Evolutionary conservation across 2,113 vertebrate species (phyloP).

Genomic region (Channa argus): DNA sequence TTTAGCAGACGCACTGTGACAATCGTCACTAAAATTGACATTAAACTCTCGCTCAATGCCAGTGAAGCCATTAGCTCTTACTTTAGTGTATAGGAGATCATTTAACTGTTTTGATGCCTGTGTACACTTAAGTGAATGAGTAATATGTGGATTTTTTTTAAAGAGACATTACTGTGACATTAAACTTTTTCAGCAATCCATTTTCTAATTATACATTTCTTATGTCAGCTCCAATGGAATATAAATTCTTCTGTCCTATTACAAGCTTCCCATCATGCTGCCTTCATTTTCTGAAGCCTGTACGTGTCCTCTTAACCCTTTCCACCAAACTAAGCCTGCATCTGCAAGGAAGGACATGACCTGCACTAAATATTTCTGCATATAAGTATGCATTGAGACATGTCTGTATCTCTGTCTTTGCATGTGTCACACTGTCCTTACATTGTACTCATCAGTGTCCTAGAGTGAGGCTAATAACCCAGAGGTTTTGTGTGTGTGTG

Average conservation of each 20-base stretch:
- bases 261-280: constrained; percentile 4
- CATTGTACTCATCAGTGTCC: constrained; percentile 17
- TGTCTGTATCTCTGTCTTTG: background rate
- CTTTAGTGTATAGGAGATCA: background rate
- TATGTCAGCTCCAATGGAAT: background rate
- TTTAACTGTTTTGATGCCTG: constrained; percentile 11
- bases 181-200: background rate
- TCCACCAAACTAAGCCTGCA: background rate
- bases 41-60: constrained; percentile 34
- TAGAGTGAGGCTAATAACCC: constrained; percentile 14
- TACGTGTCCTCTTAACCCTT: background rate
- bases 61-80: background rate
- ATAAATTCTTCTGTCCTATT: constrained; percentile 1
- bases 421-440: constrained; percentile 18
- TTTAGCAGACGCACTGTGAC: constrained; percentile 46
- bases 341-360: constrained; percentile 20
- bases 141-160: background rate
- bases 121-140: background rate
- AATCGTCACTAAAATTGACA: constrained; percentile 44
- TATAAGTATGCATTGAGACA: background rate
- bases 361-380: background rate
- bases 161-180: background rate
- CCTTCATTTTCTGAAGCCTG: background rate
- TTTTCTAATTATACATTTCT: background rate
- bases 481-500: background rate